Percentiles rank a stretch among this genome's conserved stretches.
Conservation (phyloP, 1,140 invertebrate genomes). For the Matsumurasca onukii region DNA sequence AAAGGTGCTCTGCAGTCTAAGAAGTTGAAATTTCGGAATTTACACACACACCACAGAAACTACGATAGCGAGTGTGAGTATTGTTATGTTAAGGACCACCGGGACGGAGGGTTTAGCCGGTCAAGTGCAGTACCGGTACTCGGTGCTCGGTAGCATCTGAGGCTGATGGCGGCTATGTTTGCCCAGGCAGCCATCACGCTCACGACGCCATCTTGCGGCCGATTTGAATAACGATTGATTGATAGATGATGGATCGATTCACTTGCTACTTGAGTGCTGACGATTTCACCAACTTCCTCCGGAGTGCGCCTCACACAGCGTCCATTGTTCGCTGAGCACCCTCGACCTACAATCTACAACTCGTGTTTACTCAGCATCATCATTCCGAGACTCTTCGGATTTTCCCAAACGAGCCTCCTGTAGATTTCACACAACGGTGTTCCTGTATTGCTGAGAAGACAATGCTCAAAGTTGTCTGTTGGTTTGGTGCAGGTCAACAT, state of each 20-base stretch:
- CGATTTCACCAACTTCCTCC: background rate
- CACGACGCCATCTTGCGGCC: slow-evolving; percentile 17
- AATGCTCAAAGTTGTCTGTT: no score
- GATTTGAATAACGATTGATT: slow-evolving; percentile 27
- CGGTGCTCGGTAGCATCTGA: background rate
- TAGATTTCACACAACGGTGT: no score
- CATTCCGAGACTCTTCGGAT: no score
- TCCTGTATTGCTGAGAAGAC: no score
- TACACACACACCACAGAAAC: no score
- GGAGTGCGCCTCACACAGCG: background rate
- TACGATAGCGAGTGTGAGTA: no score
- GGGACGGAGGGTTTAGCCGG: background rate
- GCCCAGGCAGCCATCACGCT: slow-evolving; percentile 15
- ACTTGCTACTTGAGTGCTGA: slow-evolving; percentile 20
- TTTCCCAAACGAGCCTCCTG: no score
- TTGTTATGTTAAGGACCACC: no score
- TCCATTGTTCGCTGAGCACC: slow-evolving; percentile 10
- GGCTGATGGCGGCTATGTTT: background rate
- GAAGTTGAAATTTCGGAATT: no score
- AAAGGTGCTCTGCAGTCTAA: no score
- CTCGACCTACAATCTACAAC: background rate
- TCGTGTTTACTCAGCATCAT: no score
- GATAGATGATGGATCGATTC: slow-evolving; percentile 26
- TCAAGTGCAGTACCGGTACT: background rate
- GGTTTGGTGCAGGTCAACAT: no score